These are phyloP conservation scores for Octopus bimaculoides DNA, from an alignment of 1,140 invertebrate species.

Conservation along the genomic window DNA sequence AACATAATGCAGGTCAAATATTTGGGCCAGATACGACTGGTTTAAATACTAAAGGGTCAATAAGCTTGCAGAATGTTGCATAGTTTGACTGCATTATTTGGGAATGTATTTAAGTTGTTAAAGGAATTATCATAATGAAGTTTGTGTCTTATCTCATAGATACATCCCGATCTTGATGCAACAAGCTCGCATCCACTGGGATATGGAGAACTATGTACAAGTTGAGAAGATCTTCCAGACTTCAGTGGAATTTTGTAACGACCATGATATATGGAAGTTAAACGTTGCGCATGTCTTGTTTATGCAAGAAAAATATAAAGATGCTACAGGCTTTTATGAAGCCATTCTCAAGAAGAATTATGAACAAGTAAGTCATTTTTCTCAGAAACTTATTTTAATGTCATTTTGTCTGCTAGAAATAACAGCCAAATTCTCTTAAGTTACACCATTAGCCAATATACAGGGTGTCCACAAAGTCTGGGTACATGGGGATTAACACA, in stretches of 20 bases:
- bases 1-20: too few species aligned
- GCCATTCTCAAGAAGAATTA: conserved; percentile 96
- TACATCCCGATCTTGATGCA: conserved; percentile 96
- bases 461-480: too few species aligned
- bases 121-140: too few species aligned
- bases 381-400: not conserved
- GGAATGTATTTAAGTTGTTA: too few species aligned
- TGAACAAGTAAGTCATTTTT: conserved; percentile 69
- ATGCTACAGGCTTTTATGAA: conserved; percentile 97
- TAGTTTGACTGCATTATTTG: too few species aligned
- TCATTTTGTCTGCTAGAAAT: not conserved
- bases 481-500: too few species aligned
- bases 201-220: conserved; percentile 91
- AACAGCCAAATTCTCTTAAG: not conserved
- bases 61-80: too few species aligned
- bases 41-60: too few species aligned
- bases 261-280: conserved; percentile 94
- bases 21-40: too few species aligned
- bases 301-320: conserved; percentile 99
- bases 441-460: too few species aligned
- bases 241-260: conserved; percentile 96
- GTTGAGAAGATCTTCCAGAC: conserved; percentile 69
- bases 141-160: conserved; percentile 25
- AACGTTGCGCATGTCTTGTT: conserved; percentile 98
- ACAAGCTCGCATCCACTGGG: conserved; percentile 99